Evolutionary conservation across 2,113 vertebrate genomes (phyloP), one percentile per base, ranked within the genome.

Genomic region (Garra rufa): DNA sequence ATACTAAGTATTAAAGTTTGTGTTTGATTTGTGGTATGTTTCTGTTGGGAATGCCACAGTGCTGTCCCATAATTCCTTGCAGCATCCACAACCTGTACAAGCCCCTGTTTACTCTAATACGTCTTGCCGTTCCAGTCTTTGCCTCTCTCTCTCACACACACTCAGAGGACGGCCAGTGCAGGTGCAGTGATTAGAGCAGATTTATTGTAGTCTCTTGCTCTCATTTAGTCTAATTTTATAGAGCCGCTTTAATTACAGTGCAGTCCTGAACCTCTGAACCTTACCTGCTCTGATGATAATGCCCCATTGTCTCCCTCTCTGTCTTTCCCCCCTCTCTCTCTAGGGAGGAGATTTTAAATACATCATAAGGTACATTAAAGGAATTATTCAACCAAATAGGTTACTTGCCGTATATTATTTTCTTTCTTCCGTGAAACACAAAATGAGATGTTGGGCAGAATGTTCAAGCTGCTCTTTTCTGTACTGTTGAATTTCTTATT

Each of bases 121-220:
- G 10, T 48, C 34, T 67, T 21, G n/a, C 9, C 14, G 63, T 46
- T 78, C 30, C 59, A 69, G 44, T 81, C 30, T 76, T 81, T 81
- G 38, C 2, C 48, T 15, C 6, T 21, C 65, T 9, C 70, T 3
- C 57, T 52, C 41, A 61, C 85, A 84, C 79, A 44, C 80, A 76
- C 61, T 55, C 44, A 87, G 69, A 87, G 73, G 69, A 41, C 5
- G 61, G 81, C 48, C 59, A 81, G 83, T 89, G 83, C 82, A 65
- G 83, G 81, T 83, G 65, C 87, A 85, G 88, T 89, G 89, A 91
- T 91, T 87, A 91, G 90, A 91, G 82, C 74, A 89, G 86, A 82
- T 88, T 80, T 83, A 83, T 88, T 81, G 87, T 34, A 48, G 87
- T 81, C 59, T 77, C 81, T 81, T 81, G 76, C 81, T 85, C 84